These are phyloP conservation scores for Globodera rostochiensis DNA, from an alignment of 1,140 invertebrate species.

Conservation along the genomic window DNA sequence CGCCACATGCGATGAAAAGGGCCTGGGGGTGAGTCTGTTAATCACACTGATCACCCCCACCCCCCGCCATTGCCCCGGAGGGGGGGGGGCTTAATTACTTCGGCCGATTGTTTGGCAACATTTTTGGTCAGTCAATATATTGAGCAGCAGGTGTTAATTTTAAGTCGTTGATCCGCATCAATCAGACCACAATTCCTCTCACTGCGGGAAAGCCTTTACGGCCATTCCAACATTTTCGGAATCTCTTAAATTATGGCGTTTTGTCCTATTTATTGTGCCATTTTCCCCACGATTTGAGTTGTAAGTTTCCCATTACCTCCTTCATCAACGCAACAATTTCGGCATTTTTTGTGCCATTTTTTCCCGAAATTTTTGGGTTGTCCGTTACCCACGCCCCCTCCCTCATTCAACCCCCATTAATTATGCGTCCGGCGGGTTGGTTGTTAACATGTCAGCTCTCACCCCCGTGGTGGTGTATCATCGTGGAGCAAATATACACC, in stretches of 20 bases:
- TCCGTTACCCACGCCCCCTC: not conserved
- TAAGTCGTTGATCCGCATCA: not conserved
- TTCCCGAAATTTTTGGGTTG: not conserved
- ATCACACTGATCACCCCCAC: not conserved
- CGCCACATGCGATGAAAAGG: not conserved
- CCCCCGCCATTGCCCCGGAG: not conserved
- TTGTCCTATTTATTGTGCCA: too few species aligned
- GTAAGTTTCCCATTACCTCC: not conserved
- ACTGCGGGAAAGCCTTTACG: too few species aligned
- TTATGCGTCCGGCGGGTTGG: not conserved
- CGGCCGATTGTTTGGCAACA: not conserved
- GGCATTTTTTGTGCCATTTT: not conserved
- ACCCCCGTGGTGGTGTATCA: not conserved
- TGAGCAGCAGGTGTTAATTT: constrained; percentile 1
- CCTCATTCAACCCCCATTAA: not conserved
- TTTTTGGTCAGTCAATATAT: not conserved
- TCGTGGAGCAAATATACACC: not conserved
- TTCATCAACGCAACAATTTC: not conserved
- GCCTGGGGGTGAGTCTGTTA: not conserved
- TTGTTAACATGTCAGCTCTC: constrained; percentile 1
- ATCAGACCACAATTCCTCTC: too few species aligned
- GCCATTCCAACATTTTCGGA: too few species aligned
- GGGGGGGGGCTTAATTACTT: not conserved
- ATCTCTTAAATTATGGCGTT: too few species aligned
- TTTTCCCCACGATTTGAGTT: too few species aligned